A percentile compares a stretch with the other conserved stretches of the same genome.
phyloP scores from a whole-genome alignment of 2,888 invertebrate species.

The Lepidochitona cinerea region DNA sequence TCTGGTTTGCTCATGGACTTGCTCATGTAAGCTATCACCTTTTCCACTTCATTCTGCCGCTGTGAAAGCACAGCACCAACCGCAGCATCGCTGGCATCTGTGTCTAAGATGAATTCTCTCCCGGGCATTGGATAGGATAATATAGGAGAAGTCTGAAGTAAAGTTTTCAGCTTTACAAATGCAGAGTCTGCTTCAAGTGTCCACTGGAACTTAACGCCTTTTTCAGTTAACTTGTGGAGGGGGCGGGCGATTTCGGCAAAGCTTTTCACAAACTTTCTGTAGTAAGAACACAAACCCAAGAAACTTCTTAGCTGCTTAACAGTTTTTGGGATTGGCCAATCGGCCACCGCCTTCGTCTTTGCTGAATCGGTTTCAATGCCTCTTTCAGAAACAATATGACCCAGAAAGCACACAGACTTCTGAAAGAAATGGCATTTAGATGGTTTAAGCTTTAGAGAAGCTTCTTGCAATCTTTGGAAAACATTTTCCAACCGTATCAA shows the following conservation, averaged over 20 bases:
- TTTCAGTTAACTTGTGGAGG: neutral
- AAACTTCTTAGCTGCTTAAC: neutral
- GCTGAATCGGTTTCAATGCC: conserved; percentile 11
- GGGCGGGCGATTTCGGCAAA: neutral
- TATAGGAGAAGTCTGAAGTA: neutral
- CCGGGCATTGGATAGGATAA: neutral
- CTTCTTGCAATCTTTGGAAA: no score
- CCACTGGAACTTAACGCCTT: neutral
- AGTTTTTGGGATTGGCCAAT: neutral
- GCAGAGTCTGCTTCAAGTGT: neutral
- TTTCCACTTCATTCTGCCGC: neutral
- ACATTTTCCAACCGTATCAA: no score
- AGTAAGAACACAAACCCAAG: neutral
- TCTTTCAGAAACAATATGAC: no score
- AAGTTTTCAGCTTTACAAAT: neutral
- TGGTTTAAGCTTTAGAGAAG: no score
- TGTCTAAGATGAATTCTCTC: neutral
- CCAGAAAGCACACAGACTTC: no score
- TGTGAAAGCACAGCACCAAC: neutral
- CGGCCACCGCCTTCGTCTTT: neutral
- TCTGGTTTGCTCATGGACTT: neutral
- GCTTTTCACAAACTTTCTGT: neutral
- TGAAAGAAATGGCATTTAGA: no score
- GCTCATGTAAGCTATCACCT: neutral
- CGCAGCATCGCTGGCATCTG: neutral